A percentile compares a stretch with the other conserved stretches of the same genome.
phyloP scores from a whole-genome alignment of 2,797 vertebrate genomes.

The Serranus cabrilla region DNA sequence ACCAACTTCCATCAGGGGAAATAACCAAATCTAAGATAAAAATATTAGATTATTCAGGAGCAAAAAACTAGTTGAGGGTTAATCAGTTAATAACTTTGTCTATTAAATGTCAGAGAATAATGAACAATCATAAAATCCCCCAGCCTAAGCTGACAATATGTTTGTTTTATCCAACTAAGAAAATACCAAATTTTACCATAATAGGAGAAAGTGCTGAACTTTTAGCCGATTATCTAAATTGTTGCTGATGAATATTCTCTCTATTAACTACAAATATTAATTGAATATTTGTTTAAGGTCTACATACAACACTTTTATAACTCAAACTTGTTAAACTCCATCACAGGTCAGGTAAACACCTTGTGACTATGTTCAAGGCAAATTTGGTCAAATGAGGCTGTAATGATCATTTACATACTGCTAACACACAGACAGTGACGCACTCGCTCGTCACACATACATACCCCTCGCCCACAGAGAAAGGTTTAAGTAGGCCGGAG shows the following conservation, averaged over 20 bases:
- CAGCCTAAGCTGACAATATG: not conserved
- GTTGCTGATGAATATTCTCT: not conserved
- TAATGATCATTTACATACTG: constrained; percentile 34
- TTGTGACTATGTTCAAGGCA: not conserved
- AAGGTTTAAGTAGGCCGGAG: constrained; percentile 50
- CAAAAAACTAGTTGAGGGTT: not conserved
- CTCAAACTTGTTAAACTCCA: not conserved
- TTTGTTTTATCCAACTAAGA: not conserved
- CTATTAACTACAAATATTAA: not conserved
- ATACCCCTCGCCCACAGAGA: constrained; percentile 27
- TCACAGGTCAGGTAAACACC: not conserved
- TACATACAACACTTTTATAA: not conserved
- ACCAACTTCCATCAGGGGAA: too few relatives aligned
- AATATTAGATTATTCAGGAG: too few relatives aligned
- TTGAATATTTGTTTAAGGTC: not conserved
- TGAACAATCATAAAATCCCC: not conserved
- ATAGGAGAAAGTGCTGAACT: not conserved
- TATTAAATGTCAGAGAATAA: not conserved
- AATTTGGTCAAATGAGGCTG: constrained; percentile 3
- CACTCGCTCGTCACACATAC: constrained; percentile 19
- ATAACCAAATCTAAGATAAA: too few relatives aligned
- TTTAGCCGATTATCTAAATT: not conserved
- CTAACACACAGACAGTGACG: constrained; percentile 37
- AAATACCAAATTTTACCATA: too few relatives aligned
- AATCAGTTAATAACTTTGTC: not conserved